Base-by-base conservation (phyloP, 37 sponge, comb jelly and placozoan species). In the Agelas oroides region DNA sequence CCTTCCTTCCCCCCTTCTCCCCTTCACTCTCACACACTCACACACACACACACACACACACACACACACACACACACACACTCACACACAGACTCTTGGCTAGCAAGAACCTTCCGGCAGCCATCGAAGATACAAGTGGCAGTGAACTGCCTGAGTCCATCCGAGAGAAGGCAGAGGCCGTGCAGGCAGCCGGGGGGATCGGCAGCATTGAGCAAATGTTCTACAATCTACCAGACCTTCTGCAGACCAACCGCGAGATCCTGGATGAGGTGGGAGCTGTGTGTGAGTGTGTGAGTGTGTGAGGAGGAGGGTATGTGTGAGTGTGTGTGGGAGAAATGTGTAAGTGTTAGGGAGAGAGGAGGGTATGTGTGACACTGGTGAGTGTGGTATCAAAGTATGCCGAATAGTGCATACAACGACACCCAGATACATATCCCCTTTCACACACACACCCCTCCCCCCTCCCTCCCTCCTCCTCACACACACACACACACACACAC, bases 31-130 rank as follows among this genome's bases (percentile, higher is more conserved):
- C 55, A 73, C 53, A 73, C 73, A 73, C 73, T 52, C 73, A 39
- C 46, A 6, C 73, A 73, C 73, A 65, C 65, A 64, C 80, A 46
- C 5, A 79, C 67, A 46, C 63, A 79, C 65, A 41, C 66, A 65
- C 71, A 15, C 67, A 35, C 28, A 59, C 38, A 28, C n/a, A 24
- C 27, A 27, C 69, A n/a, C 40, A 33, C n/a, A n/a, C n/a, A 46
- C 46, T 46, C 8, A 8, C 46, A 46, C 46, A 16, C 71, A 97
- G 94, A 30, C 31, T 86, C 27, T 64, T 97, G 25, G 84, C 94
- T 28, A 82, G 77, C n/a, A 84, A 88, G 86, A 98, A 98, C 71
- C 84, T 98, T 27, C 98, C 98, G 14, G 98, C 98, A 23, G 94
- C 94, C 66, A 81, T 98, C 27, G 98, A 98, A 75, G 98, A 98